phyloP scores from a whole-genome alignment of 2,888 invertebrate genomes.

The Spodoptera picta region DNA sequence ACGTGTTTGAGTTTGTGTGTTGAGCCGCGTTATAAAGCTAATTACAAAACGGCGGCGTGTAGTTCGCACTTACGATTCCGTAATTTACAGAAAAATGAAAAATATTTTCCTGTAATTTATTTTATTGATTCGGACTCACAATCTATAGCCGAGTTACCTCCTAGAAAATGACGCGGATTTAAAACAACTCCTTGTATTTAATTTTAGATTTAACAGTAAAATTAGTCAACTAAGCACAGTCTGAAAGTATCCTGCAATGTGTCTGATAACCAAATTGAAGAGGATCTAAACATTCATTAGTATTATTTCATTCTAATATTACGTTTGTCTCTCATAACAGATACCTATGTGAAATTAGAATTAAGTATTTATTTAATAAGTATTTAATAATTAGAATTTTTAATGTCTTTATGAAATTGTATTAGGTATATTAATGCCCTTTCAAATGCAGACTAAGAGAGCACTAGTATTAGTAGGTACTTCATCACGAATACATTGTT shows the following conservation, averaged over 20 bases:
- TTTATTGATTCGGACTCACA: too few species aligned
- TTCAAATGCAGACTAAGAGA: slow-evolving; percentile 5
- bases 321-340: not conserved
- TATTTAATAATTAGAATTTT: slow-evolving; percentile 13
- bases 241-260: slow-evolving; percentile 1
- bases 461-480: not conserved
- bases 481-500: not conserved
- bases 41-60: too few species aligned
- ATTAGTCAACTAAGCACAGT: slow-evolving; percentile 4
- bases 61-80: too few species aligned
- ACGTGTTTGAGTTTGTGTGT: too few species aligned
- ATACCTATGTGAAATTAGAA: slow-evolving; percentile 5
- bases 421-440: slow-evolving; percentile 23
- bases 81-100: too few species aligned
- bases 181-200: not conserved
- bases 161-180: too few species aligned
- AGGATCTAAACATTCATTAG: not conserved
- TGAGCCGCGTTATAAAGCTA: too few species aligned
- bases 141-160: too few species aligned
- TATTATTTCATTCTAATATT: not conserved
- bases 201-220: slow-evolving; percentile 4
- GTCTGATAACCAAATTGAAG: not conserved
- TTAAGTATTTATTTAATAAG: slow-evolving; percentile 17
- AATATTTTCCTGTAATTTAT: too few species aligned
- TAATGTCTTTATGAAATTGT: slow-evolving; percentile 20